Conservation (phyloP, 2,113 vertebrate genomes). For the Cygnus atratus region DNA sequence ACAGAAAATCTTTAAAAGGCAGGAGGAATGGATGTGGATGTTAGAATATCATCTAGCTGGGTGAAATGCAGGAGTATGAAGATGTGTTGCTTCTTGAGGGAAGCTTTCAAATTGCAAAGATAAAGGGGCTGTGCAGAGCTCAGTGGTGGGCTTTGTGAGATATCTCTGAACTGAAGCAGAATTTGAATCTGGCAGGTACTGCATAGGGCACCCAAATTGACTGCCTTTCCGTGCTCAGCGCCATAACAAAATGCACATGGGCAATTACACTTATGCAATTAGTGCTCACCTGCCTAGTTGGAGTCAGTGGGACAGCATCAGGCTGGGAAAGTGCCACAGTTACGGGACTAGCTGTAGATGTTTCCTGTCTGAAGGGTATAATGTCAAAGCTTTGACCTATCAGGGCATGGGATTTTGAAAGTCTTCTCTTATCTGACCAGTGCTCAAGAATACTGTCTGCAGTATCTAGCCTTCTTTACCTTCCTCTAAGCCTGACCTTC, state of each 20-base stretch:
- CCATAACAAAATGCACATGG: fast-evolving
- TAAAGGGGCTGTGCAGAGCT: not conserved
- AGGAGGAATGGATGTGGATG: not conserved
- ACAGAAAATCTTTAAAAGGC: not conserved
- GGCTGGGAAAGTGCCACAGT: not conserved
- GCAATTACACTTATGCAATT: fast-evolving
- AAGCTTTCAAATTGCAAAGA: not conserved
- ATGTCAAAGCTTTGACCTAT: not conserved
- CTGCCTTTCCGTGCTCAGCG: not conserved
- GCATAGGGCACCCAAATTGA: fast-evolving
- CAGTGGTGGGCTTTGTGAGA: not conserved
- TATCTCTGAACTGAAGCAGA: not conserved
- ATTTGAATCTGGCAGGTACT: not conserved
- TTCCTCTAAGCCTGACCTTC: not conserved
- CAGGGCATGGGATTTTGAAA: fast-evolving
- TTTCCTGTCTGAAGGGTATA: not conserved
- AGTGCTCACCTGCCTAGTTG: fast-evolving
- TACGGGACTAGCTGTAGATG: not conserved
- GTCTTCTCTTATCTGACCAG: not conserved
- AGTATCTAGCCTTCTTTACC: not conserved
- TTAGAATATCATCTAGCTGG: not conserved
- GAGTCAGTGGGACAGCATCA: fast-evolving
- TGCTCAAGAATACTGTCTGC: not conserved
- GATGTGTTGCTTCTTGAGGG: not conserved
- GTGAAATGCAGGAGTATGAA: not conserved